Evolutionary conservation across 2,797 vertebrate genomes (phyloP), one percentile per base, ranked within the genome.

Genomic region (Amblyraja radiata): DNA sequence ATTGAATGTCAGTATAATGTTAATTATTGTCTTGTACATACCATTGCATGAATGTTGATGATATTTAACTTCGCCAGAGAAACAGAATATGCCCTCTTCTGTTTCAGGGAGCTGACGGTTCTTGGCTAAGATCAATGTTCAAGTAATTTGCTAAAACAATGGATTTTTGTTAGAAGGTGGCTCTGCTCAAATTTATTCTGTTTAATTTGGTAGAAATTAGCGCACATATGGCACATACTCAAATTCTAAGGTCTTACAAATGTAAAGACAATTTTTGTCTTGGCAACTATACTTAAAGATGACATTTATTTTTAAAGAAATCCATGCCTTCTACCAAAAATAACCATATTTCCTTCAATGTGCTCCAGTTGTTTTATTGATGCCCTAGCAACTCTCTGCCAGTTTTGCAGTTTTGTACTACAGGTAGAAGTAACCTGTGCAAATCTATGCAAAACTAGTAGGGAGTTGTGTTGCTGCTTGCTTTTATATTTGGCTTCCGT

Each of bases 381-480:
- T 25, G 54, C 11, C 18, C 11, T 25, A 92, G 90, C 90, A 92
- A 76, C 28, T 92, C 73, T 92, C 71, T 92, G 71, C 71, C 90
- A 92, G 90, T 76, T 92, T 92, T 92, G 71, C 90, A 76, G 90
- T n/a, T 92, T 92, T 92, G 39, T 92, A 92, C 73, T 92, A 92
- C 90, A 92, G 90, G 90, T 74, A 28, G 39, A 92, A n/a, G 23
- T 76, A 25, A 92, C 90, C 90, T 92, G 90, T 92, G 90, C 90
- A 92, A 92, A 92, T 92, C 71, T 76, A 92, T 76, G 90, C 90
- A 92, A 92, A 92, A 76, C 90, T 92, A 58, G 90, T 14, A 91
- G 68, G 90, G 39, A 91, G 54, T 71, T 74, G 71, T 73, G 46
- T 65, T 90, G n/a, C 88, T 90, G 88, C 88, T 73, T 71, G 68